Evolutionary conservation across 2,113 vertebrate genomes (phyloP).

Genomic region (Numida meleagris): DNA sequence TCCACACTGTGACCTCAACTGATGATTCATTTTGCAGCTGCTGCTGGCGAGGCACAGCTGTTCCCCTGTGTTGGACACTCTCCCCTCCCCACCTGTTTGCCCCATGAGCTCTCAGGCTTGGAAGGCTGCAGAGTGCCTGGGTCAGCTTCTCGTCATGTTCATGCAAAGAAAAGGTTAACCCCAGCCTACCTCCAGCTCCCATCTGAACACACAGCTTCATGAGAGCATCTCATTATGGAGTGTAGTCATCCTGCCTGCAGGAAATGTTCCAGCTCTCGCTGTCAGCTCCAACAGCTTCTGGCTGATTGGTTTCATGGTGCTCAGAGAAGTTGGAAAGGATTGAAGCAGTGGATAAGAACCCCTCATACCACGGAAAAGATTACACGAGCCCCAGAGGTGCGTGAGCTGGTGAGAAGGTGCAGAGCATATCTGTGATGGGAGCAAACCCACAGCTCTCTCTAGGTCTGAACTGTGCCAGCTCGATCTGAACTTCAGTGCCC

Average conservation of each 20-base stretch:
- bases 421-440: conserved; percentile 39
- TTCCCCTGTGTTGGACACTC: not conserved
- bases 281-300: conserved; percentile 9
- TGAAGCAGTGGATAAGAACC: not conserved
- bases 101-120: not conserved
- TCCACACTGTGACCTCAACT: not conserved
- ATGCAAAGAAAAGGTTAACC: not conserved
- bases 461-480: conserved; percentile 7
- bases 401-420: conserved; percentile 19
- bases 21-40: not conserved
- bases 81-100: not conserved
- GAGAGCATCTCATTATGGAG: not conserved
- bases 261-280: not conserved
- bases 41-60: fast-evolving
- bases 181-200: not conserved
- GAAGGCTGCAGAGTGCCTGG: not conserved
- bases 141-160: not conserved
- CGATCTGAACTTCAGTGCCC: not conserved
- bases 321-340: conserved; percentile 37
- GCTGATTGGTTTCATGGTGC: conserved; percentile 30
- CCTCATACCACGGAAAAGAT: conserved; percentile 54
- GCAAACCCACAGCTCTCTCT: conserved; percentile 5
- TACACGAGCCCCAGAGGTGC: not conserved
- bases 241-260: conserved; percentile 12
- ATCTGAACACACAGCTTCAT: not conserved